Evolutionary conservation across 92 coral and sea anemone genomes (phyloP).

Genomic region (Epizoanthus scotinus): DNA sequence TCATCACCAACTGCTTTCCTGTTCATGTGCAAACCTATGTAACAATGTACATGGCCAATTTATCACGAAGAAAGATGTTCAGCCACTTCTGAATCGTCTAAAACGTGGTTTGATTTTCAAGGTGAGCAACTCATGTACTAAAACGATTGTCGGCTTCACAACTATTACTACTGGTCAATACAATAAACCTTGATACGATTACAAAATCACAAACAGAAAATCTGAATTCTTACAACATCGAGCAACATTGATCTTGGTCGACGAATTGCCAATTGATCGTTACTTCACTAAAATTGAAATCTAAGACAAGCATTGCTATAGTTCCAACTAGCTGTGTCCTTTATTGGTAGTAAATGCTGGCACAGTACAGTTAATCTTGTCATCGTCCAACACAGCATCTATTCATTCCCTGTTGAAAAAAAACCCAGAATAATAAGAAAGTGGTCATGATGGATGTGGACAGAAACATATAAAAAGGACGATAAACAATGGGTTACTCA

Average conservation of each 20-base stretch:
- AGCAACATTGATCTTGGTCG: slow-evolving; percentile 26
- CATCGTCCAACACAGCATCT: no score
- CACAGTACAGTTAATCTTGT: neutral
- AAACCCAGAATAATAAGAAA: no score
- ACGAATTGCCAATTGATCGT: slow-evolving; percentile 26
- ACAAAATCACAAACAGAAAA: slow-evolving; percentile 30
- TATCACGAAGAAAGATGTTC: no score
- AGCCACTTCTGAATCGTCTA: neutral
- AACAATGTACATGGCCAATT: no score
- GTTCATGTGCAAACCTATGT: no score
- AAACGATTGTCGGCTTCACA: slow-evolving; percentile 43
- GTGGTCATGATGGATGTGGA: no score
- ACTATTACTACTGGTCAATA: slow-evolving; percentile 39
- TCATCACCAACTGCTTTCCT: no score
- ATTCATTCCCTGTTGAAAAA: no score
- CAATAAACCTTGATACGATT: slow-evolving; percentile 20
- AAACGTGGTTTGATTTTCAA: slow-evolving; percentile 21
- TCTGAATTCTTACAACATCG: slow-evolving; percentile 9
- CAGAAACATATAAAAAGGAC: no score
- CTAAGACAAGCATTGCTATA: slow-evolving; percentile 22
- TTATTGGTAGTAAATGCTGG: slow-evolving; percentile 17
- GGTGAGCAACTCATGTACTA: slow-evolving; percentile 29
- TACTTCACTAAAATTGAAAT: slow-evolving; percentile 21
- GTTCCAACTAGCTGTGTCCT: slow-evolving; percentile 27
- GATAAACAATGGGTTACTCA: no score